Conservation (phyloP, 2,888 invertebrate species). For the Mesorhabditis spiculigera region DNA sequence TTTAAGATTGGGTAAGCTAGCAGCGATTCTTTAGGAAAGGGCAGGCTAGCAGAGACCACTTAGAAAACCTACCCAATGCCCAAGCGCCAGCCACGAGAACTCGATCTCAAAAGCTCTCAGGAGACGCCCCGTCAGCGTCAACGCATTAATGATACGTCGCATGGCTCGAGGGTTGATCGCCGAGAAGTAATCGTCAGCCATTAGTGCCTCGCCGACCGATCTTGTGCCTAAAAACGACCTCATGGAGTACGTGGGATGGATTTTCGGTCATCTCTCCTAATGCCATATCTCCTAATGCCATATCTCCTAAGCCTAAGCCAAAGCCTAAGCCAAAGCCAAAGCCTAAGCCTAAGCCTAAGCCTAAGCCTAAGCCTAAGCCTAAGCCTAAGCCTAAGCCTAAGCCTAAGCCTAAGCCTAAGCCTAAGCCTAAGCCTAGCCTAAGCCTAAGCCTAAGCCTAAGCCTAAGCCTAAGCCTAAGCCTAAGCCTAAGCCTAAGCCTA, state of each 20-base stretch:
- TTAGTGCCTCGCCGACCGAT: constrained; percentile 60
- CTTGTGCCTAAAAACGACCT: not conserved
- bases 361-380: no score
- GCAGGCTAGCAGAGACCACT: not conserved
- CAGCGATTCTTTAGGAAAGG: no score
- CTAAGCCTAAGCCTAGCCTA: no score
- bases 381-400: no score
- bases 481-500: no score
- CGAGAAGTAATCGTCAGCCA: constrained; percentile 96
- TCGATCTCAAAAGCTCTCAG: constrained; percentile 97
- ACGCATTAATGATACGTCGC: constrained; percentile 62
- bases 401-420: no score
- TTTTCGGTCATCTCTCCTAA: constrained; percentile 13
- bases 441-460: no score
- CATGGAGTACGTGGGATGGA: not conserved
- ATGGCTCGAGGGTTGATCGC: constrained; percentile 96
- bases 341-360: no score
- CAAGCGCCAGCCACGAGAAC: constrained; percentile 96
- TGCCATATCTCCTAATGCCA: constrained; percentile 13
- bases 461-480: no score
- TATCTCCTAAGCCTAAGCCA: no score
- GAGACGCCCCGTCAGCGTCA: constrained; percentile 69
- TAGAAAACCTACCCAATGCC: constrained; percentile 76
- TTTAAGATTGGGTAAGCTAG: no score
- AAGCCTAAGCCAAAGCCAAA: no score